Evolutionary conservation across 2,113 vertebrate genomes (phyloP).

Genomic region (Patagioenas fasciata): DNA sequence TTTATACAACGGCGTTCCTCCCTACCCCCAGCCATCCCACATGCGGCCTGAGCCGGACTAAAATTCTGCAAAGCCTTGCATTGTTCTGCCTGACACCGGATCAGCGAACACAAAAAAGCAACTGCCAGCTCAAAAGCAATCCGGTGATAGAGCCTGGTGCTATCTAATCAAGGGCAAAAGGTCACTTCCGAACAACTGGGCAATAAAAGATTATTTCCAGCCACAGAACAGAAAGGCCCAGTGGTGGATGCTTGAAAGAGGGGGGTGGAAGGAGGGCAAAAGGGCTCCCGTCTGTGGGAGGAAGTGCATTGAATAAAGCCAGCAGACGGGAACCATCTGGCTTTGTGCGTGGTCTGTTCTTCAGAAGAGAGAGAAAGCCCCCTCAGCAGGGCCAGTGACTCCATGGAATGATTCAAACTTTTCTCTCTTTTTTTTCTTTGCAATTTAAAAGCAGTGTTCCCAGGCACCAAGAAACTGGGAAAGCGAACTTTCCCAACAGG

Average conservation of each 20-base stretch:
- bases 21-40: conserved; percentile 59
- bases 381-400: conserved; percentile 74
- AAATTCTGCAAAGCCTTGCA: conserved; percentile 84
- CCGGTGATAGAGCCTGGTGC: conserved; percentile 91
- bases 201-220: conserved; percentile 99
- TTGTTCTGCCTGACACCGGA: conserved; percentile 90
- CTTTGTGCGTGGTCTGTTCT: conserved; percentile 85
- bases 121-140: conserved; percentile 87
- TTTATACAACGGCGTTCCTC: conserved; percentile 23
- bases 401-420: conserved; percentile 67
- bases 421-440: not conserved
- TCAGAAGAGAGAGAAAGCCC: conserved; percentile 73
- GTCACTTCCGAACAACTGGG: conserved; percentile 99
- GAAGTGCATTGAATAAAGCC: conserved; percentile 92
- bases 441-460: conserved; percentile 68
- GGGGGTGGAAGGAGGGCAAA: conserved; percentile 65
- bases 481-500: not conserved
- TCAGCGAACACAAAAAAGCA: conserved; percentile 84
- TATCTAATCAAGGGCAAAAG: conserved; percentile 99
- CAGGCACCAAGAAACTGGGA: conserved; percentile 50
- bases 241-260: conserved; percentile 71
- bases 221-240: conserved; percentile 86
- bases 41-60: conserved; percentile 71
- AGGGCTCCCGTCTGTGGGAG: conserved; percentile 84
- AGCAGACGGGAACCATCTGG: conserved; percentile 98